Evolutionary conservation across 2,113 vertebrate genomes (phyloP), one percentile per base, ranked within the genome.

Genomic region (Prietella phreatophila): DNA sequence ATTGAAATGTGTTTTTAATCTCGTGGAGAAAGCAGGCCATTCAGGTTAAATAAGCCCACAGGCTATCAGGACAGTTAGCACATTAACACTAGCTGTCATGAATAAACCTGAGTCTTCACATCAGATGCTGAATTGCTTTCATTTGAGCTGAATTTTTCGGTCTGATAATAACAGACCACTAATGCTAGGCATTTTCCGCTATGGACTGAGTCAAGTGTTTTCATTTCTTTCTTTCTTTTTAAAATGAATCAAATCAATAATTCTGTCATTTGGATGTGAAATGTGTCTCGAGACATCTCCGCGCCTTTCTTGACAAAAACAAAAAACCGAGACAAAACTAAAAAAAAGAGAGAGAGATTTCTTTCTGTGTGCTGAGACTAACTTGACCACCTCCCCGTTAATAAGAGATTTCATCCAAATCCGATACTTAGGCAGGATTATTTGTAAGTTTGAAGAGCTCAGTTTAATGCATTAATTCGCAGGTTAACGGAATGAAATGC

Each of bases 101-200:
- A 82, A 82, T 82, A 61, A 82, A 82, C 19, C 80, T 39, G 56
- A 82, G 0, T 58, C n/a, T 39, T 7, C 33, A 61, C 80, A 82
- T 82, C 56, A 39, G 61, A 82, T 39, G 6, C 56, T 15, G 14
- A 82, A 33, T 6, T 61, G 56, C 33, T 39, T 42, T 61, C 3
- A 82, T 39, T 82, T 82, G 25, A 42, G 61, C 56, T 36, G 20
- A 61, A 82, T 61, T 39, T 61, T 39, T 61, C 80, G 20, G 7
- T 60, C 56, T 7, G 5, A 50, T 50, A 10, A 50, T 42, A 27
- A 25, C 30, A 61, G 14, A 27, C 19, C 20, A 27, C 60, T 42
- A 27, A 42, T 15, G 8, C 2, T 3, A 1, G 33, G 15, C 20
- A 6, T 14, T 19, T 36, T 25, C 11, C 79, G 20, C 0, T 33